Conservation (phyloP, 2,113 vertebrate genomes). For the Corythornis vintsioides region DNA sequence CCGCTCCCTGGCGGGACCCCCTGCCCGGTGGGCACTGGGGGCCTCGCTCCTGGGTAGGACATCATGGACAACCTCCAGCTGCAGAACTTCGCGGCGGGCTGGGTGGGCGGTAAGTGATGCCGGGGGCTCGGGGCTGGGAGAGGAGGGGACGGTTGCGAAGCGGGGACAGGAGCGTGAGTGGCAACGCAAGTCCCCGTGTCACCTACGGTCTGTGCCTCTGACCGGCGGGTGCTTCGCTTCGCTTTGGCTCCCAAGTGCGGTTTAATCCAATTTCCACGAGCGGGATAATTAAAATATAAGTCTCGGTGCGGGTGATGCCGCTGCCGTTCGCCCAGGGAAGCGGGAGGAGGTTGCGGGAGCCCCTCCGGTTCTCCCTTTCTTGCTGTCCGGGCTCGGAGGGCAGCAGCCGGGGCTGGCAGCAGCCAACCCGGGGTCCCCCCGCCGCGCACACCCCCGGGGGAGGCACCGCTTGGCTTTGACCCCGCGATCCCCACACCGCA, state of each 20-base stretch:
- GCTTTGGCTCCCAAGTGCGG: accelerated
- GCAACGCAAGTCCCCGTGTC: accelerated
- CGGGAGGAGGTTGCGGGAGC: background rate
- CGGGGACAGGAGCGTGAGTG: background rate
- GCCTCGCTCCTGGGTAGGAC: too few species aligned
- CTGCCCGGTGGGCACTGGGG: too few species aligned
- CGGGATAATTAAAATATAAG: background rate
- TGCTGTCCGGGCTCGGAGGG: accelerated
- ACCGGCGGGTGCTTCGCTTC: background rate
- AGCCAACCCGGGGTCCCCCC: background rate
- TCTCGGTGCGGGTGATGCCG: accelerated
- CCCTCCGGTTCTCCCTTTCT: background rate
- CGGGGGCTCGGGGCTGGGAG: background rate
- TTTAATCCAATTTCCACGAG: background rate
- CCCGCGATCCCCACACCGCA: background rate
- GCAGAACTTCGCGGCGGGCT: too few species aligned
- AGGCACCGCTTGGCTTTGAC: background rate
- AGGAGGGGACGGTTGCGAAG: too few species aligned
- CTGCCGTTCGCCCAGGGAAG: background rate
- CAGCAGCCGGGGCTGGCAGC: background rate
- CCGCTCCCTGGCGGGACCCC: too few species aligned
- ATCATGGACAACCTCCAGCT: too few species aligned
- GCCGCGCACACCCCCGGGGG: background rate
- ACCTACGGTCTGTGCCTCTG: background rate
- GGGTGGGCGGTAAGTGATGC: constrained; percentile 75